Base-by-base conservation (phyloP, 1,140 invertebrate genomes). In the Hycleus phaleratus region DNA sequence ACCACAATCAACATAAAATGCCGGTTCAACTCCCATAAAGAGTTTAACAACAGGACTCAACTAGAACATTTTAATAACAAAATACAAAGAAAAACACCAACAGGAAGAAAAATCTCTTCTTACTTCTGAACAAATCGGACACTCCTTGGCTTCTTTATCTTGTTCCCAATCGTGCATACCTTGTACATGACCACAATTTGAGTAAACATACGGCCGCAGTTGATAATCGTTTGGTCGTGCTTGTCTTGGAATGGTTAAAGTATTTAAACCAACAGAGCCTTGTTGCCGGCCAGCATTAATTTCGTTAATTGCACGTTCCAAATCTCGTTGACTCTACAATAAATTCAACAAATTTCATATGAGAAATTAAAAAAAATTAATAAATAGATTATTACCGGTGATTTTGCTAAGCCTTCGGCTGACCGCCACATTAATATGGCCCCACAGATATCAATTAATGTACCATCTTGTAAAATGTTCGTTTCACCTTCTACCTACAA, bases 391-490 rank as follows among this genome's bases (percentile, higher is more conserved):
- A 90, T 83, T 81, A 96, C 93, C 60, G 96, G 96, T 72, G 95
- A 96, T 74, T 93, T 89, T 46, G 87, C 86, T 26, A 99, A 80
- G 54, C 97, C 96, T 72, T 96, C 91, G 7, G 93, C 93, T 26
- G 95, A 97, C 72, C 97, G 83, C 96, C 96, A 99, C 8, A 99
- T 78, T 47, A 99, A 77, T n/a, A 97, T 99, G 18, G 96, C 97
- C 45, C 97, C 97, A 78, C 97, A 99, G 51, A 99, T 81, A 79
- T 99, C 97, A 69, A 99, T 98, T 69, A 99, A 81, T 25, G 96
- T 98, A 32, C 97, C 97, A 77, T 99, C 97, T 75, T 92, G 84
- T 38, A 98, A 77, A 50, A 95, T 82, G 77, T 97, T 98, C 46
- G 84, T 88, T 76, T 95, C 93, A 39, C 88, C 85, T 59, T 90